phyloP scores from a whole-genome alignment of 2,888 invertebrate genomes.

The Spialia ferax region DNA sequence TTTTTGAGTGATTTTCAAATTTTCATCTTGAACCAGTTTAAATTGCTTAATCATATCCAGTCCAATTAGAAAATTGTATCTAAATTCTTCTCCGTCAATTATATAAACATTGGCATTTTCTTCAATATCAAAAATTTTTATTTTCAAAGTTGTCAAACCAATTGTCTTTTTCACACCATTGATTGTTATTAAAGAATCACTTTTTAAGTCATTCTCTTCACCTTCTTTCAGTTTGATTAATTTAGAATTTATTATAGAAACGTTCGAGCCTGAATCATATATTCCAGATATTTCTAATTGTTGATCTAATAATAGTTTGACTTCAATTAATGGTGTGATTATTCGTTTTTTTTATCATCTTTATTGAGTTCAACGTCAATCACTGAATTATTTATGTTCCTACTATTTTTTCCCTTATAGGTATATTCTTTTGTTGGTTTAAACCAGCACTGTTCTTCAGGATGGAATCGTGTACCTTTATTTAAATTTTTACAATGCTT shows the following conservation, averaged over 20 bases:
- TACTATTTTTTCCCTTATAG: not conserved
- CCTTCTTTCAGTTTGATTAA: not conserved
- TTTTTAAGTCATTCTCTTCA: not conserved
- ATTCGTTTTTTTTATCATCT: not conserved
- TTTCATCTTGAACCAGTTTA: slow-evolving; percentile 38
- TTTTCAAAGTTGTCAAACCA: slow-evolving; percentile 36
- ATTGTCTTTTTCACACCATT: slow-evolving; percentile 40
- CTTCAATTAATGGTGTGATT: slow-evolving; percentile 12
- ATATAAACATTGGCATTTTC: slow-evolving; percentile 28
- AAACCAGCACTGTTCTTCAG: slow-evolving; percentile 15
- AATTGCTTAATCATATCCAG: slow-evolving; percentile 42
- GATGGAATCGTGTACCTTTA: slow-evolving; percentile 10
- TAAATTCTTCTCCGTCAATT: slow-evolving; percentile 19
- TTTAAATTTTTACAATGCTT: slow-evolving; percentile 13
- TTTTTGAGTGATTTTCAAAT: slow-evolving; percentile 35
- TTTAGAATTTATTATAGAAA: slow-evolving; percentile 12
- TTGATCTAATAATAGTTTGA: slow-evolving; percentile 7
- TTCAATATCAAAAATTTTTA: slow-evolving; percentile 36
- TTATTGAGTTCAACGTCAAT: slow-evolving; percentile 31
- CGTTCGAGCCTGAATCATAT: slow-evolving; percentile 17
- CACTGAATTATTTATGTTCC: slow-evolving; percentile 21
- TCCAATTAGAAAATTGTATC: slow-evolving; percentile 39
- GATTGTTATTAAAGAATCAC: slow-evolving; percentile 15
- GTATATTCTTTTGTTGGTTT: slow-evolving; percentile 4
- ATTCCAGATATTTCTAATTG: slow-evolving; percentile 4